Conservation (phyloP, 2,888 invertebrate species). For the Pharmacophagus antenor region DNA sequence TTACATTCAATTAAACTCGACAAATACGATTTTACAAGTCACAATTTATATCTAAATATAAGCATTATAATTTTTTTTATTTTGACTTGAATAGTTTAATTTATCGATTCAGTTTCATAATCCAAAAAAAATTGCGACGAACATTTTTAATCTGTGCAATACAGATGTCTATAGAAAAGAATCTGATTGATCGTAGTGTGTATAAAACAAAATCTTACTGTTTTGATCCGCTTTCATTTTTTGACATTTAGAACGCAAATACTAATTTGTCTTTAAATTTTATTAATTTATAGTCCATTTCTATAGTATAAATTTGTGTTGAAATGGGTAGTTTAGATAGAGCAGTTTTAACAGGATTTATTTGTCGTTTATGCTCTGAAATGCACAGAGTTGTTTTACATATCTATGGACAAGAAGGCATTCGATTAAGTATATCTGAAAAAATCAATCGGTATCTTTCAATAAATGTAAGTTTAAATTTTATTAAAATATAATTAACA, state of each 20-base stretch:
- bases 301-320: constrained; percentile 1
- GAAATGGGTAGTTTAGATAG: constrained; percentile 91
- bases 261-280: not conserved
- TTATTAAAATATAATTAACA: constrained; percentile 4
- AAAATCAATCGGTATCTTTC: constrained; percentile 91
- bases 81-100: too few relatives aligned
- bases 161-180: not conserved
- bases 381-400: constrained; percentile 92
- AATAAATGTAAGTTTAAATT: constrained; percentile 84
- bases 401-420: constrained; percentile 90
- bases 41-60: too few relatives aligned
- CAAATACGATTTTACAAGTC: too few relatives aligned
- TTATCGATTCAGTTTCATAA: too few relatives aligned
- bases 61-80: too few relatives aligned
- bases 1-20: too few relatives aligned
- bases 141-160: not conserved
- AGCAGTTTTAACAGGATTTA: constrained; percentile 90
- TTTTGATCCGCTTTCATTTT: constrained; percentile 6
- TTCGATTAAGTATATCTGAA: constrained; percentile 86
- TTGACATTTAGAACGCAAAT: not conserved
- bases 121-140: too few relatives aligned
- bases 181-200: not conserved
- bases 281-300: not conserved
- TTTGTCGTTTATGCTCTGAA: constrained; percentile 92
- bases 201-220: constrained; percentile 26